Evolutionary conservation across 2,797 vertebrate genomes (phyloP), one percentile per base, ranked within the genome.

Genomic region (Micrastur ruficollis): DNA sequence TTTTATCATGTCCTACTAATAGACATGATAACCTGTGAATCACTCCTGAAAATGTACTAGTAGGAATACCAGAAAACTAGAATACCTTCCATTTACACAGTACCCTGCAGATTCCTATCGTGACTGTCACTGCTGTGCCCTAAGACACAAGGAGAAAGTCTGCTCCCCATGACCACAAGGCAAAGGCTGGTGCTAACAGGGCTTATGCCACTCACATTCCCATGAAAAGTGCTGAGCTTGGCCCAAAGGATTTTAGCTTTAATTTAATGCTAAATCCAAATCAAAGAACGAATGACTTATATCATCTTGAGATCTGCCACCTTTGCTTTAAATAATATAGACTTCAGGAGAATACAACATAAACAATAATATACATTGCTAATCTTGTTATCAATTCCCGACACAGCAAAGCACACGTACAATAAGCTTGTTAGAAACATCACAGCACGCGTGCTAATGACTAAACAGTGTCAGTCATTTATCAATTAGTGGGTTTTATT

Each of bases 381-480:
- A 86, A 68, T 50, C 84, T 56, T 26, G 1, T 78, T 78, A 84
- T 52, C 46, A 23, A 49, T 40, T 42, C 78, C 75, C 7, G 6
- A 16, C 75, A 52, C 75, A 53, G 71, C 74, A 53, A 27, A 75
- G 76, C 53, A 58, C 56, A 12, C 49, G 19, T n/a, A 84, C 71
- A 80, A 42, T 12, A 25, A 67, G 29, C 9, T 31, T 21, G 40
- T 12, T 26, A 52, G 22, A 75, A 83, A 62, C 2, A 1, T n/a
- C 11, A 13, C 59, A 75, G 65, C 27, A 12, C 7, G 10, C 6
- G 6, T 58, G 40, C 74, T 82, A 75, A 84, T 89, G 91, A 78
- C 78, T 40, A 71, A 94, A 73, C 53, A 20, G 20, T 72, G 79
- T 63, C 93, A 96, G 62, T 75, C 63, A 76, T 89, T 78, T 85